Evolutionary conservation across 1,140 invertebrate genomes (phyloP).

Genomic region (Drosophila miranda): DNA sequence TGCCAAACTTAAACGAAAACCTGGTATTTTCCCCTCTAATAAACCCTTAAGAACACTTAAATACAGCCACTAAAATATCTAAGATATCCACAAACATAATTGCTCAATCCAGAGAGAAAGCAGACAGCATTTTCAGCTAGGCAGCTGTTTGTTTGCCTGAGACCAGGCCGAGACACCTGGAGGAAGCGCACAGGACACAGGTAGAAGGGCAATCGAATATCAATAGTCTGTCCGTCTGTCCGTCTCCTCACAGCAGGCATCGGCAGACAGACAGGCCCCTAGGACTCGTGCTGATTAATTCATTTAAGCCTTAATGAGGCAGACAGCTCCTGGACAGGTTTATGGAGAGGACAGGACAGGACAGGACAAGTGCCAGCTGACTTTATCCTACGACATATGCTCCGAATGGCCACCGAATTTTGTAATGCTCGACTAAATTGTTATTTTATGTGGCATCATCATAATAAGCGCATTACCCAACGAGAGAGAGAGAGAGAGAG

Average conservation of each 20-base stretch:
- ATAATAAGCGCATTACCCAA: slow-evolving; percentile 77
- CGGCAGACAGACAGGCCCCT: slow-evolving; percentile 1
- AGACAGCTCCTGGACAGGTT: neutral
- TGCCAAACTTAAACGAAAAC: too few species aligned
- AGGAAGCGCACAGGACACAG: slow-evolving; percentile 5
- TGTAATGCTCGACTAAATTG: slow-evolving; percentile 77
- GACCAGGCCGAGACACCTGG: slow-evolving; percentile 31
- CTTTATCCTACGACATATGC: slow-evolving; percentile 56
- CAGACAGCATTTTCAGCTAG: slow-evolving; percentile 10
- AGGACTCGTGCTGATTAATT: slow-evolving; percentile 73
- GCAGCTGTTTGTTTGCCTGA: slow-evolving; percentile 36
- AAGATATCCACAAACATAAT: slow-evolving; percentile 25
- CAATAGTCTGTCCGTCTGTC: slow-evolving; percentile 18
- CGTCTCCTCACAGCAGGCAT: slow-evolving; percentile 4
- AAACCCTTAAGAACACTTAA: neutral
- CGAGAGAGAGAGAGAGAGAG: too few species aligned
- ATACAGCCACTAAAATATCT: slow-evolving; percentile 13
- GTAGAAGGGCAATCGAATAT: slow-evolving; percentile 28
- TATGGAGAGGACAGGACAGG: too few species aligned
- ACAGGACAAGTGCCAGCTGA: slow-evolving; percentile 33
- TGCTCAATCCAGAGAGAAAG: slow-evolving; percentile 40
- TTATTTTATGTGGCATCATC: slow-evolving; percentile 79
- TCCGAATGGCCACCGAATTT: slow-evolving; percentile 45
- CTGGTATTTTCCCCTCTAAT: too few species aligned
- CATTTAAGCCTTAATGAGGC: slow-evolving; percentile 66